These are phyloP conservation scores for Melinaea marsaeus DNA, from an alignment of 2,888 invertebrate species.

Conservation along the genomic window DNA sequence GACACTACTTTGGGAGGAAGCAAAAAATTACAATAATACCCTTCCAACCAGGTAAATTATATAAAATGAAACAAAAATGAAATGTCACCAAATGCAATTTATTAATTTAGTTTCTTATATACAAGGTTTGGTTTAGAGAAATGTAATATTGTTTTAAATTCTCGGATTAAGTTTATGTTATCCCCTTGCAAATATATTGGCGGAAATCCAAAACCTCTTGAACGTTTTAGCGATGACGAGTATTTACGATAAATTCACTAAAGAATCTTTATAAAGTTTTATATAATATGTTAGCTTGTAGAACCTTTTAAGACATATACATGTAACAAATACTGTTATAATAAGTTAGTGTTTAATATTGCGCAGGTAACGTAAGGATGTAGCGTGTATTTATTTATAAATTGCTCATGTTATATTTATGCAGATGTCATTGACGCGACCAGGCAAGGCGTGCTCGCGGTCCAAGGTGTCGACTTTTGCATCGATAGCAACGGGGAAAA, in stretches of 20 bases:
- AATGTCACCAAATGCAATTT: not conserved
- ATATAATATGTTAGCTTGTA: not conserved
- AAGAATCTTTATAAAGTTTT: constrained; percentile 1
- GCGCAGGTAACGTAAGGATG: not conserved
- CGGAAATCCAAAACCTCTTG: constrained; percentile 41
- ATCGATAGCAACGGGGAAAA: constrained; percentile 84
- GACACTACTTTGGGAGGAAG: constrained; percentile 56
- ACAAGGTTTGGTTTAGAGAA: not conserved
- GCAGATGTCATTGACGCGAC: constrained; percentile 71
- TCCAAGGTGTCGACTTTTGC: constrained; percentile 85
- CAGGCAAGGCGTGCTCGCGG: constrained; percentile 80
- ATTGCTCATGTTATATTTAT: constrained; percentile 33
- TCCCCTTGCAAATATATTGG: constrained; percentile 37
- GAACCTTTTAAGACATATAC: not conserved
- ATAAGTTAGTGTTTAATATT: not conserved
- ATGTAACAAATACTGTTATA: not conserved
- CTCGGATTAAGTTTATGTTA: constrained; percentile 17
- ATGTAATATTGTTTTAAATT: not conserved
- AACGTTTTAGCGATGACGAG: constrained; percentile 44
- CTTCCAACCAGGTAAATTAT: constrained; percentile 63
- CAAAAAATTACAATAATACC: constrained; percentile 63
- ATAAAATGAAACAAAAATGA: constrained; percentile 5
- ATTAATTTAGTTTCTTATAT: not conserved
- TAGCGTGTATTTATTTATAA: not conserved
- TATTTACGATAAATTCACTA: constrained; percentile 8